Base-by-base conservation (phyloP, 2,797 vertebrate species). In the Taeniopygia guttata region DNA sequence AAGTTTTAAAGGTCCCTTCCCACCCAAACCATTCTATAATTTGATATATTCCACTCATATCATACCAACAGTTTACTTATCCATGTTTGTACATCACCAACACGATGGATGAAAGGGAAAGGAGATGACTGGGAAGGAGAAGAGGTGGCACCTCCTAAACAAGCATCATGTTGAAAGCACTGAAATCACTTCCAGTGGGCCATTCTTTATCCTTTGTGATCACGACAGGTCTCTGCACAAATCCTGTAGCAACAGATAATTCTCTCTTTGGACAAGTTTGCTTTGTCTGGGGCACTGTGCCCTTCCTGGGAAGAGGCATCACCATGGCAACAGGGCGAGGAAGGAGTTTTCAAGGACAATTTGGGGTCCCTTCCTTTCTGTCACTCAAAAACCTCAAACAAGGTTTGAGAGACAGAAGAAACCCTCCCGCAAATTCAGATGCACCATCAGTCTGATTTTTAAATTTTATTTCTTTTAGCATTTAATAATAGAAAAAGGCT, bases 401-500 rank as follows among this genome's bases (percentile, higher is more conserved):
- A 36, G 13, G 17, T 7, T 20, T 77, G 55, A 75, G 46, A 45
- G 1, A 6, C 21, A 32, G n/a, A 45, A 9, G 23, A 76, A 80
- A 66, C 5, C 12, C 15, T 69, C 34, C 27, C 46, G 10, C 20
- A 43, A 38, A 70, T 69, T 25, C 64, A 32, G 5, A 51, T 29
- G 43, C 8, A n/a, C 14, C 4, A 0, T 0, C 3, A 0, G 27
- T 7, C 23, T 27, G n/a, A 18, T 45, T 77, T 78, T 40, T 11
- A 0, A 0, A 8, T 32, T 68, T 51, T 38, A 3, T 29, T 49
- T 66, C 46, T 43, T 38, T 68, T 54, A 34, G 30, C 8, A 29
- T 66, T 34, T 68, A 29, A 7, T n/a, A 56, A 60, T 0, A 76
- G 12, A 43, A 90, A 70, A 89, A 46, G 30, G n/a, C 30, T 82